Percentiles rank a stretch among this genome's conserved stretches.
Evolutionary conservation across 1,140 invertebrate species (phyloP).

Genomic region (Psilanteris sp.): DNA sequence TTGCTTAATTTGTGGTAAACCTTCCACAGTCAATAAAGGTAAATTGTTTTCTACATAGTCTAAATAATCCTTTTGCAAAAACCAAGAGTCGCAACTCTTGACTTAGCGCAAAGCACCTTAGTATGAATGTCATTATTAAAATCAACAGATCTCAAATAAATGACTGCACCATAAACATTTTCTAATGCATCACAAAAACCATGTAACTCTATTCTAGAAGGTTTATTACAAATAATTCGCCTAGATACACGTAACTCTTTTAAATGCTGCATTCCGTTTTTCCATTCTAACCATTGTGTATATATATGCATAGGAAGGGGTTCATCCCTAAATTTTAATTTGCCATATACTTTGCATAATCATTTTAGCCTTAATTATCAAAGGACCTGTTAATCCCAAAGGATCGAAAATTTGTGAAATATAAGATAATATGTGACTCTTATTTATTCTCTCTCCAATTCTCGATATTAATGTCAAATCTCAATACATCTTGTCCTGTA

Average conservation of each 20-base stretch:
- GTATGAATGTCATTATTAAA: too few relatives aligned
- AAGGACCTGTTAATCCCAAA: conserved; percentile 67
- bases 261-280: too few relatives aligned
- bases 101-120: neutral
- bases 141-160: too few relatives aligned
- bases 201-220: too few relatives aligned
- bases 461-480: neutral
- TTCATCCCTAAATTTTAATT: conserved; percentile 45
- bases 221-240: too few relatives aligned
- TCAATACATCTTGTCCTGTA: neutral
- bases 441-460: conserved; percentile 35
- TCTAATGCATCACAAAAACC: too few relatives aligned
- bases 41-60: neutral
- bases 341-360: conserved; percentile 58
- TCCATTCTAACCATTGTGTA: too few relatives aligned
- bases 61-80: neutral
- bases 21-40: neutral
- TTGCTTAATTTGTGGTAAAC: neutral
- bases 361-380: conserved; percentile 51
- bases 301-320: conserved; percentile 5
- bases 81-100: neutral
- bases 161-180: too few relatives aligned
- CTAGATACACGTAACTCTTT: too few relatives aligned
- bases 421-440: too few relatives aligned
- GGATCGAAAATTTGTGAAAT: conserved; percentile 70